Conservation (phyloP, 2,113 vertebrate species). For the Forbesichthys agassizii region DNA sequence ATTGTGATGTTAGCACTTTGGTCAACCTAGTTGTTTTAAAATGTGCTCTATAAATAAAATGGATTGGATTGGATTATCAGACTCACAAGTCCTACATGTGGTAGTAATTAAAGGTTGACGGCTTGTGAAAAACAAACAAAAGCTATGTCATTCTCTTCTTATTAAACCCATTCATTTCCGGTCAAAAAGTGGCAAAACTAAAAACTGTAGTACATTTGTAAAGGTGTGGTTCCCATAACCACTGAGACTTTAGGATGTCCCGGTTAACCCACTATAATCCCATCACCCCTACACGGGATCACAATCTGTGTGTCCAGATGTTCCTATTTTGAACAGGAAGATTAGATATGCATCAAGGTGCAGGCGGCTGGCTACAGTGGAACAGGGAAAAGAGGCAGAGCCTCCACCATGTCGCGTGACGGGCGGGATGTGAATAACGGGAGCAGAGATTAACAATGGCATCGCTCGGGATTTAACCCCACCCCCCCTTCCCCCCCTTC, state of each 20-base stretch:
- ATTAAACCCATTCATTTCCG: too few species aligned
- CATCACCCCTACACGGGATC: neutral
- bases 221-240: too few species aligned
- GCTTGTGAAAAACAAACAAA: too few species aligned
- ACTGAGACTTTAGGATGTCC: neutral
- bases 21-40: too few species aligned
- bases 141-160: too few species aligned
- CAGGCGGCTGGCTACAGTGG: neutral
- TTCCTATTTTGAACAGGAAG: constrained; percentile 4
- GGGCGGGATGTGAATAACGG: constrained; percentile 49
- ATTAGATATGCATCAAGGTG: constrained; percentile 1
- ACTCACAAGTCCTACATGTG: too few species aligned
- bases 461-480: constrained; percentile 38
- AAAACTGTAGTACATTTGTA: too few species aligned
- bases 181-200: too few species aligned
- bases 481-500: constrained; percentile 18
- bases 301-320: neutral
- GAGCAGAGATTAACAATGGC: constrained; percentile 53
- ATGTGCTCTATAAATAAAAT: too few species aligned
- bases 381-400: constrained; percentile 3
- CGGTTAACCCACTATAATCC: neutral
- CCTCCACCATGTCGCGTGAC: constrained; percentile 35
- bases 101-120: too few species aligned
- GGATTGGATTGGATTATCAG: too few species aligned
- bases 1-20: too few species aligned